Evolutionary conservation across 2,888 invertebrate genomes (phyloP).

Genomic region (Cosmorhoe ocellata): DNA sequence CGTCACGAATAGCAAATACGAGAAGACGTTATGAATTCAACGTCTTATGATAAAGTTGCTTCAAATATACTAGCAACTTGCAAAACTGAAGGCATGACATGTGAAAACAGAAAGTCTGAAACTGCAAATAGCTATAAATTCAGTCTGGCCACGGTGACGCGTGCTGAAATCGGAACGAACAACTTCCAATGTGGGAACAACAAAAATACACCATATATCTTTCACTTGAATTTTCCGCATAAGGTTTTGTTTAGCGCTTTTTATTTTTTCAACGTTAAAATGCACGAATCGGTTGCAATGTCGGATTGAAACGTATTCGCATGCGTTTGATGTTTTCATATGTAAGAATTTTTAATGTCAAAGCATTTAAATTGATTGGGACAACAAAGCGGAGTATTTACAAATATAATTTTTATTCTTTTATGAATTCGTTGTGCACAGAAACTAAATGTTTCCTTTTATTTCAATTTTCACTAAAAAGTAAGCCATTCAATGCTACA

Average conservation of each 20-base stretch:
- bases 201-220: slow-evolving; percentile 75
- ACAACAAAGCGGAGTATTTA: slow-evolving; percentile 7
- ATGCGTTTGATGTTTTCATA: slow-evolving; percentile 16
- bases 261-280: slow-evolving; percentile 35
- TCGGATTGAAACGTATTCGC: slow-evolving; percentile 21
- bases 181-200: slow-evolving; percentile 62
- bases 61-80: slow-evolving; percentile 41
- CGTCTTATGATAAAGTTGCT: slow-evolving; percentile 30
- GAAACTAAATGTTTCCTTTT: too few species aligned
- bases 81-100: slow-evolving; percentile 60
- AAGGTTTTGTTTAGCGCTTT: slow-evolving; percentile 48
- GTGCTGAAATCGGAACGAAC: slow-evolving; percentile 67
- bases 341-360: slow-evolving; percentile 5
- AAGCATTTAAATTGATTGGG: slow-evolving; percentile 10
- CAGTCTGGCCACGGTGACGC: slow-evolving; percentile 68
- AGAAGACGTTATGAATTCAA: slow-evolving; percentile 21
- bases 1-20: slow-evolving; percentile 7
- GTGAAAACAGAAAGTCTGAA: slow-evolving; percentile 69
- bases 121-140: slow-evolving; percentile 76
- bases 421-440: too few species aligned
- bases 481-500: too few species aligned
- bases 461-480: too few species aligned
- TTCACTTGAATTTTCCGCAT: slow-evolving; percentile 59
- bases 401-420: too few species aligned
- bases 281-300: slow-evolving; percentile 29